Percentiles rank a stretch among this genome's conserved stretches.
These are phyloP conservation scores for Taxidea taxus DNA, from an alignment of 2,113 vertebrate species.

Conservation along the genomic window DNA sequence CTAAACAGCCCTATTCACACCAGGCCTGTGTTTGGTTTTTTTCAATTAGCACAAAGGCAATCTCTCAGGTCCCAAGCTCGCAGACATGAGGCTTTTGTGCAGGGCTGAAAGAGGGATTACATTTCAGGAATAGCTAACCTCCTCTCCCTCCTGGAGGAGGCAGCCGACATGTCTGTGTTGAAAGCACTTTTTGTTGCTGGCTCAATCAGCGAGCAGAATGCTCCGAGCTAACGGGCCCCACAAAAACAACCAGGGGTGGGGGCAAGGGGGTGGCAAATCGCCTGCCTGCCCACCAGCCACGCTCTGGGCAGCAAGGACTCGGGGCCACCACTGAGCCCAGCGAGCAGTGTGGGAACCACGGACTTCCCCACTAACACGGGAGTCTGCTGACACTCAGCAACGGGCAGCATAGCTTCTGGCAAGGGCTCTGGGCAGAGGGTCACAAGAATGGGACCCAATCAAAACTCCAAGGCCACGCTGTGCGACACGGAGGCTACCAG, in stretches of 20 bases:
- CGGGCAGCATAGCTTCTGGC: fast-evolving
- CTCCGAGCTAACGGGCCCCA: not conserved
- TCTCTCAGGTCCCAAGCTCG: not conserved
- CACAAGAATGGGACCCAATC: not conserved
- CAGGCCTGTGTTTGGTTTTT: not conserved
- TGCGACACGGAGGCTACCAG: fast-evolving
- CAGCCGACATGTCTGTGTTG: fast-evolving
- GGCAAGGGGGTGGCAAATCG: fast-evolving
- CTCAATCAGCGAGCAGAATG: not conserved
- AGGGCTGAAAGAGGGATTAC: slow-evolving; percentile 6
- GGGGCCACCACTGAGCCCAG: not conserved
- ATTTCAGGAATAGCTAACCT: slow-evolving; percentile 66
- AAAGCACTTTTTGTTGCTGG: slow-evolving; percentile 56
- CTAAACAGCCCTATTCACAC: not conserved
- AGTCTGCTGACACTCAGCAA: fast-evolving
- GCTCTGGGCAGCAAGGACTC: not conserved
- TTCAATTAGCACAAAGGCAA: slow-evolving; percentile 35
- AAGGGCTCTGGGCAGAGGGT: not conserved
- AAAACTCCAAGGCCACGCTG: not conserved
- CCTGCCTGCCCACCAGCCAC: not conserved
- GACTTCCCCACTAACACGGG: not conserved
- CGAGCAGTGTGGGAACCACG: fast-evolving
- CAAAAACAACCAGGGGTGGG: fast-evolving
- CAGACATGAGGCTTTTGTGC: slow-evolving; percentile 67
- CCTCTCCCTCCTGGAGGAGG: slow-evolving; percentile 43